Base-by-base conservation (phyloP, 1,140 invertebrate genomes). In the Portunus trituberculatus region DNA sequence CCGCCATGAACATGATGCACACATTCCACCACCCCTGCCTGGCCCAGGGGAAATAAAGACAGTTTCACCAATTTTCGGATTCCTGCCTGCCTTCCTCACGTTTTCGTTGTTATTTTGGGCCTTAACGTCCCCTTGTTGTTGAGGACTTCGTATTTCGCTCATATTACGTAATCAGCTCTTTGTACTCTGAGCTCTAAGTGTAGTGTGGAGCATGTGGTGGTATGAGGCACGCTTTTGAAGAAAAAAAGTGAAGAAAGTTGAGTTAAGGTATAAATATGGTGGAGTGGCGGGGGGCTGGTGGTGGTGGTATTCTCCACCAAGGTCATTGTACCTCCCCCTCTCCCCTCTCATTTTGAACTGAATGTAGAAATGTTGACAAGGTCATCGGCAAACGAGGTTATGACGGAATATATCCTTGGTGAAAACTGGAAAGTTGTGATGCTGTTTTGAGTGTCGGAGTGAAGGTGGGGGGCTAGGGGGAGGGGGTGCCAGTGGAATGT, bases 81-180 rank as follows among this genome's bases (percentile, higher is more conserved):
- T 32, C 87, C 82, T 76, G 12, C 20, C 31, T 67, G 86, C 14
- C 28, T 90, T 0, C 31, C 48, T 20, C 39, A 48, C 16, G 7
- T 48, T 8, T 16, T 8, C 28, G 28, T 48, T 25, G 4, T 46
- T 20, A 2, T 28, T 28, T 28, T 48, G 29, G 20, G 2, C 7
- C n/a, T 25, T 84, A n/a, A 45, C 16, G 76, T 12, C 67, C n/a
- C 91, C 32, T 84, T 14, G n/a, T 46, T 48, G 31, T 4, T 28
- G 2, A 29, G 32, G 14, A 28, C 31, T 29, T 46, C 6, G 1
- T 93, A 46, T 93, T 84, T 86, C 59, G 16, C 28, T 84, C 39
- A 93, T 84, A 93, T 93, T 93, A 93, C 91, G 91, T 93, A 93
- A 93, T 93, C 59, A 45, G 25, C 67, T 76, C 91, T 93, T 93